Evolutionary conservation across 2,888 invertebrate genomes (phyloP).

Genomic region (Drosophila phalerata): DNA sequence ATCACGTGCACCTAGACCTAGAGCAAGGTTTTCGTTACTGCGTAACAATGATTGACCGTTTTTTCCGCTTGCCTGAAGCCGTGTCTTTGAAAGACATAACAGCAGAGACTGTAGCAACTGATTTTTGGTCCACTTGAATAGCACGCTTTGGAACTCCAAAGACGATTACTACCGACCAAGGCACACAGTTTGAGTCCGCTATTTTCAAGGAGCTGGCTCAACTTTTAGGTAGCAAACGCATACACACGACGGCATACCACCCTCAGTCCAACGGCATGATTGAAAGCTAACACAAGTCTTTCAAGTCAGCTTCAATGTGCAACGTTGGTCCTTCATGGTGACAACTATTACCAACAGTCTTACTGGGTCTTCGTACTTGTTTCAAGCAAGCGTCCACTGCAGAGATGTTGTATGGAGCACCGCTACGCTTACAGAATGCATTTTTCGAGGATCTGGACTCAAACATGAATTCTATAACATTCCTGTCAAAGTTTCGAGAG

Average conservation of each 20-base stretch:
- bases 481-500: no score
- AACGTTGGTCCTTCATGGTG: background rate
- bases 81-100: background rate
- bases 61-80: conserved; percentile 7
- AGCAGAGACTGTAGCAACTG: background rate
- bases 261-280: background rate
- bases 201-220: no score
- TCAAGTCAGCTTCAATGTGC: conserved; percentile 4
- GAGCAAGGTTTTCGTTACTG: conserved; percentile 1
- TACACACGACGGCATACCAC: no score
- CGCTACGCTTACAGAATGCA: background rate
- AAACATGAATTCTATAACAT: background rate
- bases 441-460: background rate
- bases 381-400: background rate
- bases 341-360: background rate
- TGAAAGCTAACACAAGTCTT: conserved; percentile 7
- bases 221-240: no score
- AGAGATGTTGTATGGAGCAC: conserved; percentile 2
- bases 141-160: no score
- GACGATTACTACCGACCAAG: no score
- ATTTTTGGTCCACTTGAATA: conserved; percentile 8
- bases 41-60: conserved; percentile 7
- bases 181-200: no score
- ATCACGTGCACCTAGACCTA: no score
- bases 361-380: conserved; percentile 4